phyloP scores from a whole-genome alignment of 1,140 invertebrate species.

The Hormaphis cornu region DNA sequence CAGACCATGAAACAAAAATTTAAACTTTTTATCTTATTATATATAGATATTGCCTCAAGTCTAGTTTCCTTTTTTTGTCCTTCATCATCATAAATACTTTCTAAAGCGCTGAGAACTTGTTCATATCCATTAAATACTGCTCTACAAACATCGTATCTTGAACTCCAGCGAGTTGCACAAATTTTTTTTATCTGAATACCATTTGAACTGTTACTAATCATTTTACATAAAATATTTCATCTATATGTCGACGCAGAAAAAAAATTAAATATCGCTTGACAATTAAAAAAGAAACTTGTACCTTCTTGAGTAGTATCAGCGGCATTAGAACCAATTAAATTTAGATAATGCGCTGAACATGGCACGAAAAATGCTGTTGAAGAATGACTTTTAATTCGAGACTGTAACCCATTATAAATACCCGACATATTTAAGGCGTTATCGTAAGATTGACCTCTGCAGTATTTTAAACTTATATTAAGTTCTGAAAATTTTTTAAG shows the following conservation, averaged over 20 bases:
- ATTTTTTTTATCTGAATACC: slow-evolving; percentile 1
- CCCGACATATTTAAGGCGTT: slow-evolving; percentile 39
- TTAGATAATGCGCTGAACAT: slow-evolving; percentile 41
- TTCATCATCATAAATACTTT: slow-evolving; percentile 20
- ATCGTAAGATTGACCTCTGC: slow-evolving; percentile 38
- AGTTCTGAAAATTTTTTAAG: slow-evolving; percentile 9
- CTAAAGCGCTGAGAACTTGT: slow-evolving; percentile 13
- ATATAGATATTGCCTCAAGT: slow-evolving; percentile 23
- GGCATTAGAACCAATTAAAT: slow-evolving; percentile 38
- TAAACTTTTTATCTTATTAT: slow-evolving; percentile 28
- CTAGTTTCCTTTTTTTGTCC: slow-evolving; percentile 28
- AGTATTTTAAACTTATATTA: neutral
- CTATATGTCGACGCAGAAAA: slow-evolving; percentile 37
- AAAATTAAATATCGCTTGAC: slow-evolving; percentile 36
- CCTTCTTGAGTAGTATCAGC: slow-evolving; percentile 36
- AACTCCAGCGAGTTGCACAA: slow-evolving; percentile 34
- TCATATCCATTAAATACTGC: neutral
- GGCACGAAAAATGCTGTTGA: slow-evolving; percentile 37
- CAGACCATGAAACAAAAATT: slow-evolving; percentile 33
- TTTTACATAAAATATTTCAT: slow-evolving; percentile 33
- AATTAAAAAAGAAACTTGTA: slow-evolving; percentile 12
- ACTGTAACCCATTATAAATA: slow-evolving; percentile 38
- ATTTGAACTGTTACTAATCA: neutral
- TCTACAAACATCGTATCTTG: slow-evolving; percentile 34
- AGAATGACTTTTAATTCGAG: slow-evolving; percentile 40